Evolutionary conservation across 2,888 invertebrate species (phyloP).

Genomic region (Aleiodes testaceus): DNA sequence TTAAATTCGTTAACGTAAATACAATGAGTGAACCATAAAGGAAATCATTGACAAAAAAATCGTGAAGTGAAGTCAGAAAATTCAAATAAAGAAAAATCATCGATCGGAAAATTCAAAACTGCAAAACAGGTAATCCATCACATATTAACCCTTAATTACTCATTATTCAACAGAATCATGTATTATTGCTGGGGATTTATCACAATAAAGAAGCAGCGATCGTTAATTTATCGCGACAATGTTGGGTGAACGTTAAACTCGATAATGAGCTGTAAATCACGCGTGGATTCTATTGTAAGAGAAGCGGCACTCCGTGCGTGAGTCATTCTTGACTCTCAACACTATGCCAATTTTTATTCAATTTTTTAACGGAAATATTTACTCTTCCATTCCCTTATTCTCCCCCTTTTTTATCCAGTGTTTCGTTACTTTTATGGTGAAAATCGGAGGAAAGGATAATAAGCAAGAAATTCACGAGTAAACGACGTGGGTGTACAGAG

Average conservation of each 20-base stretch:
- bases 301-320: slow-evolving; percentile 36
- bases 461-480: slow-evolving; percentile 67
- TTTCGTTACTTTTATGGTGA: slow-evolving; percentile 51
- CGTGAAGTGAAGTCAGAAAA: neutral
- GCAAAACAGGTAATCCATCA: no score
- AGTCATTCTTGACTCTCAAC: slow-evolving; percentile 43
- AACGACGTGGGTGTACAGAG: slow-evolving; percentile 50
- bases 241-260: slow-evolving; percentile 59
- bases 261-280: slow-evolving; percentile 72
- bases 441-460: slow-evolving; percentile 71
- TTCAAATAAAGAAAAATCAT: neutral
- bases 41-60: neutral
- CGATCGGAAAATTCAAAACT: neutral
- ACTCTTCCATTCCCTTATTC: slow-evolving; percentile 34
- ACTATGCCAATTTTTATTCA: slow-evolving; percentile 53
- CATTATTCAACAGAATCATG: neutral
- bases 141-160: no score
- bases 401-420: slow-evolving; percentile 54
- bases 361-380: slow-evolving; percentile 31
- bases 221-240: slow-evolving; percentile 40
- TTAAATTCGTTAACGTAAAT: neutral
- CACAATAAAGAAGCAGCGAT: slow-evolving; percentile 6
- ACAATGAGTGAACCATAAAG: slow-evolving; percentile 9
- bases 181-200: no score
- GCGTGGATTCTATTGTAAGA: slow-evolving; percentile 54